phyloP scores from a whole-genome alignment of 1,140 invertebrate genomes.

The Drosophila serrata region DNA sequence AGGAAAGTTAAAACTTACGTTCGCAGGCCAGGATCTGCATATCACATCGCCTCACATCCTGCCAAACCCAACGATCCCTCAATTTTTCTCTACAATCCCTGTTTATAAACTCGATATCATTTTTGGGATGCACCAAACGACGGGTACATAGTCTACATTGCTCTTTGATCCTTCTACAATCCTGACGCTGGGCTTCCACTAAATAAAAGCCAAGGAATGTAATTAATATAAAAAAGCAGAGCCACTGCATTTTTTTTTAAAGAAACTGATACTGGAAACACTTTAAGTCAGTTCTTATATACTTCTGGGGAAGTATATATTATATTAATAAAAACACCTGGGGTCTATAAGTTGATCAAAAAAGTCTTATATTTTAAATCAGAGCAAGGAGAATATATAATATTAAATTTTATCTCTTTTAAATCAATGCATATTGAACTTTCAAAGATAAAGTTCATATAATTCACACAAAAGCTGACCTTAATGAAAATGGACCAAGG shows the following conservation, averaged over 20 bases:
- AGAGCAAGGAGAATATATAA: conserved; percentile 2
- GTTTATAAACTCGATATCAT: conserved; percentile 26
- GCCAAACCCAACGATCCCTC: conserved; percentile 32
- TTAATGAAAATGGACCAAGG: conserved; percentile 7
- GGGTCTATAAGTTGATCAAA: neutral
- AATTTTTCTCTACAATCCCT: conserved; percentile 20
- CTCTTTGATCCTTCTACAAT: conserved; percentile 26
- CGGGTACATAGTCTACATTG: conserved; percentile 19
- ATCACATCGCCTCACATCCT: conserved; percentile 38
- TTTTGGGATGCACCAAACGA: conserved; percentile 25
- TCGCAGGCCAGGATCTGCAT: conserved; percentile 47
- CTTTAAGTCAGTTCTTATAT: neutral
- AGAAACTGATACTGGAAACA: neutral
- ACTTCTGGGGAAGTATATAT: neutral
- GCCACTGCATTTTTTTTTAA: conserved; percentile 21
- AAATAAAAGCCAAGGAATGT: conserved; percentile 4
- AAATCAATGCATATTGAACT: neutral
- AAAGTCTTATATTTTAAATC: neutral
- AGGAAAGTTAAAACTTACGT: conserved; percentile 9
- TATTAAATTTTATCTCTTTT: neutral
- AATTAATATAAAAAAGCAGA: neutral
- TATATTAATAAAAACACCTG: conserved; percentile 4
- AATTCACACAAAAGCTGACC: neutral
- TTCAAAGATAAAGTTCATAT: accelerated
- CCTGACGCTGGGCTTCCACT: conserved; percentile 5